Base-by-base conservation (phyloP, 2,888 invertebrate species). In the Ectemnius continuus region DNA sequence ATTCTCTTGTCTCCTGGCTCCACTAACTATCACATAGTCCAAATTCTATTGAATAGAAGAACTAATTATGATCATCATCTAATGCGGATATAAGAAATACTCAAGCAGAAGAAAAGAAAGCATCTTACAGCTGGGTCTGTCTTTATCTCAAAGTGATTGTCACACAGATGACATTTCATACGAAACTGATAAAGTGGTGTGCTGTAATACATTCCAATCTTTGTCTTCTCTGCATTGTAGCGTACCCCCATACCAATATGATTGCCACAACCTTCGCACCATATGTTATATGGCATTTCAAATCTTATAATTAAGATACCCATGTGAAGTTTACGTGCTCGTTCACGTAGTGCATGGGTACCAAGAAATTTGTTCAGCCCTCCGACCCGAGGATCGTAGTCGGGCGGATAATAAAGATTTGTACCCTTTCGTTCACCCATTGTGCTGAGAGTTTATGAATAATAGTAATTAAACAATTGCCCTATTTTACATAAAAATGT, bases 201-300 rank as follows among this genome's bases (percentile, higher is more conserved):
- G 1, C 96, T 97, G 88, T 98, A 99, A 90, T 99, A 99, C 97
- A 98, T 99, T 80, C 99, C 99, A 64, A 98, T 93, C 91, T 97
- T 97, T 0, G 93, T 97, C 91, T 97, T 97, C 89, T 97, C 97
- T 0, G 97, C 97, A 87, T 97, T 99, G 91, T 99, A 99, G 63
- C 99, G 94, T 0, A 99, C 99, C 0, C 99, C 99, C 99, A 99
- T 99, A 45, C 99, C 99, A 70, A 99, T 98, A 89, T 99, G 99
- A 92, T 98, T 99, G 78, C 96, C 95, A 90, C 99, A 99, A 67
- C 99, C 99, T 52, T 97, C 97, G 85, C 99, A 99, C 99, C 99
- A 99, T 84, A 99, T 99, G 91, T 99, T 99, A 89, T 98, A 99
- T 0, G 99, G 99, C 99, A 99, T 98, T 92, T 99, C 99, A 92